Conservation (phyloP, 2,113 vertebrate genomes). For the Hystrix brachyura region DNA sequence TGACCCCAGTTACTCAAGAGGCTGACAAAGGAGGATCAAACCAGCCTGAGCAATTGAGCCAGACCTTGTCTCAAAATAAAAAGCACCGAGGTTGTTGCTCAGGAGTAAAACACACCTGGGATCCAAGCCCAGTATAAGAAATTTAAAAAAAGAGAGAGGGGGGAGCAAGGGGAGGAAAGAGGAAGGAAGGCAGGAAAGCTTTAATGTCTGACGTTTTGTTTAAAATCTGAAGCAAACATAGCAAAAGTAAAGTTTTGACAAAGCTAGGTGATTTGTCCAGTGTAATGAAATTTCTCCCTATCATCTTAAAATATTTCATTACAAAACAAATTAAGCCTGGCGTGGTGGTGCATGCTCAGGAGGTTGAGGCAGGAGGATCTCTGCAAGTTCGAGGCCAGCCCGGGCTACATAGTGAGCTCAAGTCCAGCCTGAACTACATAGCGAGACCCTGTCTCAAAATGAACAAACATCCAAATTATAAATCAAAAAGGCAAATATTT, state of each 20-base stretch:
- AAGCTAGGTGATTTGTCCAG: not conserved
- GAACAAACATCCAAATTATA: not conserved
- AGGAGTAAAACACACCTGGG: not conserved
- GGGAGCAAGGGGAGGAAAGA: too few relatives aligned
- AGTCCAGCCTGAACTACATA: too few relatives aligned
- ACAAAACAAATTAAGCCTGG: not conserved
- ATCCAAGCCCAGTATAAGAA: not conserved
- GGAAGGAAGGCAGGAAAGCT: not conserved
- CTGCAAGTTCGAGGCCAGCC: too few relatives aligned
- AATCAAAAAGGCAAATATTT: not conserved
- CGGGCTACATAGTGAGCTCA: too few relatives aligned
- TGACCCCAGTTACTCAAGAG: not conserved
- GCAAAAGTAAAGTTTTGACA: conserved; percentile 30
- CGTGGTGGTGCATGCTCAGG: too few relatives aligned
- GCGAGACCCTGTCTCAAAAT: too few relatives aligned
- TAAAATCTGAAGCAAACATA: conserved; percentile 52
- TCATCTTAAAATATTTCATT: conserved; percentile 44
- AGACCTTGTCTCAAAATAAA: not conserved
- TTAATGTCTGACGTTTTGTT: conserved; percentile 10
- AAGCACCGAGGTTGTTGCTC: not conserved
- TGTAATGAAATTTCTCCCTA: conserved; percentile 45
- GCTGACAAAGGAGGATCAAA: not conserved
- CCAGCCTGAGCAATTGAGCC: not conserved
- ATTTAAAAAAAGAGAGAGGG: too few relatives aligned
- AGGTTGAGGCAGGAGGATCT: too few relatives aligned